These are phyloP conservation scores for Drosophila ficusphila DNA, from an alignment of 1,140 invertebrate genomes.

Conservation along the genomic window DNA sequence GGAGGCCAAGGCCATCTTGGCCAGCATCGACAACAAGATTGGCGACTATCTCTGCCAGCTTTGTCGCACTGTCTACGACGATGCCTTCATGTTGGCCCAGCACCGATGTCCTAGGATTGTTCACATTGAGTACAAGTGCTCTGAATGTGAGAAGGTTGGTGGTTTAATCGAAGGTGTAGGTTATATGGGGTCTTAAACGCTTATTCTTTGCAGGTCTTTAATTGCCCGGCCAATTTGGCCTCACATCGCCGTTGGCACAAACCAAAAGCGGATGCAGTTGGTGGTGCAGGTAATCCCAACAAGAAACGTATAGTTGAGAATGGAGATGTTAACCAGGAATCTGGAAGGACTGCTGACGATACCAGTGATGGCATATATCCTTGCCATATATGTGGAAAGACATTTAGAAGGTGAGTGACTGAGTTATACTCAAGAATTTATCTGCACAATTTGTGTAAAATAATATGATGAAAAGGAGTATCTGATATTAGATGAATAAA, in stretches of 20 bases:
- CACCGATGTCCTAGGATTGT: conserved; percentile 98
- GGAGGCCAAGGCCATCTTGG: conserved; percentile 96
- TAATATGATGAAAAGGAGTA: too few relatives aligned
- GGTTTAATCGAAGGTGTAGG: conserved; percentile 26
- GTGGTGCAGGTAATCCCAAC: conserved; percentile 15
- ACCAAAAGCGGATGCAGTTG: conserved; percentile 85
- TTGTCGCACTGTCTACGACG: conserved; percentile 95
- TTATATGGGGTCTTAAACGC: conserved; percentile 11
- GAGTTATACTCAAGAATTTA: too few relatives aligned
- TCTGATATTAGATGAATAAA: too few relatives aligned
- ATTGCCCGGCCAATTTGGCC: conserved; percentile 98
- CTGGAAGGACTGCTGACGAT: conserved; percentile 41
- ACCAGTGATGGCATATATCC: conserved; percentile 86
- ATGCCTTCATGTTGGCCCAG: conserved; percentile 98
- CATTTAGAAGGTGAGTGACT: conserved; percentile 87
- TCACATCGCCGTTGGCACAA: conserved; percentile 99
- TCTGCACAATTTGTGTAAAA: too few relatives aligned
- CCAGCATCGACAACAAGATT: conserved; percentile 98
- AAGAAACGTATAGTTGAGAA: conserved; percentile 66
- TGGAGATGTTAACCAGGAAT: conserved; percentile 45
- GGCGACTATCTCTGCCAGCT: conserved; percentile 98
- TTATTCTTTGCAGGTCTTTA: conserved; percentile 89
- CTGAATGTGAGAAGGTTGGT: conserved; percentile 96
- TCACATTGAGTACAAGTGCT: conserved; percentile 98
- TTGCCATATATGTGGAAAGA: conserved; percentile 92